These are phyloP conservation scores for Caenorhabditis sp. DNA, from an alignment of 2,888 invertebrate species.

Conservation along the genomic window DNA sequence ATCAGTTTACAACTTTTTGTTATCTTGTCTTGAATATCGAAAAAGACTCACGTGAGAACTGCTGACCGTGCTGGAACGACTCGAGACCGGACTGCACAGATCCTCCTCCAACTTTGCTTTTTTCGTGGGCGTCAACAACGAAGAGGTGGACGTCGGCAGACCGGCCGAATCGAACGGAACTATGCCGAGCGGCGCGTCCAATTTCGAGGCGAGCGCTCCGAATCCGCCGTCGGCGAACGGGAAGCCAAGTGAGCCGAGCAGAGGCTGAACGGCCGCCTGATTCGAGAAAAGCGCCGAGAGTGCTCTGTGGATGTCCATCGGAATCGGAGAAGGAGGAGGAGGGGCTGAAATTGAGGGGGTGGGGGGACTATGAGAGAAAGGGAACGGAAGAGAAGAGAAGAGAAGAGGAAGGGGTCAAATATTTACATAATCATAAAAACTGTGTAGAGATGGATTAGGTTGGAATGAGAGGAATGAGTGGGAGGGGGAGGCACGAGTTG, in stretches of 20 bases:
- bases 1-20: background rate
- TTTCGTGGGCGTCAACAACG: conserved; percentile 48
- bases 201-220: conserved; percentile 10
- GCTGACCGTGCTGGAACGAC: conserved; percentile 51
- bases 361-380: background rate
- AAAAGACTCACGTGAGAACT: conserved; percentile 46
- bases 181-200: conserved; percentile 47
- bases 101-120: conserved; percentile 42
- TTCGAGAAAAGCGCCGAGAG: conserved; percentile 36
- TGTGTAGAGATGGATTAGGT: background rate
- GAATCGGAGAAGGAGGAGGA: background rate
- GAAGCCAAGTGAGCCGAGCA: conserved; percentile 46
- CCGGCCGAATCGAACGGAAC: conserved; percentile 40
- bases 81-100: conserved; percentile 52
- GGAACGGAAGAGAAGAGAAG: background rate
- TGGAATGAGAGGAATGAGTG: background rate
- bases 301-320: conserved; percentile 53
- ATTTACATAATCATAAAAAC: conserved; percentile 25
- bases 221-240: conserved; percentile 22
- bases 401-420: conserved; percentile 3
- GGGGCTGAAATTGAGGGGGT: conserved; percentile 14
- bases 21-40: background rate
- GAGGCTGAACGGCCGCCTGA: conserved; percentile 13
- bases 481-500: too few species aligned
- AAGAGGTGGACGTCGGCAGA: conserved; percentile 9